Evolutionary conservation across 2,797 vertebrate genomes (phyloP).

Genomic region (Enteromius argenteus): DNA sequence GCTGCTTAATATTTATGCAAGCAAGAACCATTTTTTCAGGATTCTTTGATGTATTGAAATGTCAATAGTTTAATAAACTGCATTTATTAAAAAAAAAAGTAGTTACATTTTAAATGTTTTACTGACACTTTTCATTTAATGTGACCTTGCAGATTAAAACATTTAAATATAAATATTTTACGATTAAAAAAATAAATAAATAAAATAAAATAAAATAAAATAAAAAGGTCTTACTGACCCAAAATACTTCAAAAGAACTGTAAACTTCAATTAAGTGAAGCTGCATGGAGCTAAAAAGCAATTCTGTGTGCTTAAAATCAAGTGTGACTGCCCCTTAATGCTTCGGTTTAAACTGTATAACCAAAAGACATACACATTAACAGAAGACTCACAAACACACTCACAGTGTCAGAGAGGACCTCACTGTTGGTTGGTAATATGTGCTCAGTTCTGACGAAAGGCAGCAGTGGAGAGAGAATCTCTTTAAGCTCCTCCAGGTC

Average conservation of each 20-base stretch:
- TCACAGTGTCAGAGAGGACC: slow-evolving; percentile 86
- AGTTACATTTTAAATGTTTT: not conserved
- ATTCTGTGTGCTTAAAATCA: not conserved
- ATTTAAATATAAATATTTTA: not conserved
- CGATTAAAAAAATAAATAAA: not conserved
- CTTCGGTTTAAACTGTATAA: not conserved
- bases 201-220: too few species aligned
- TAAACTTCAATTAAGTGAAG: not conserved
- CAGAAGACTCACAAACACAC: slow-evolving; percentile 58
- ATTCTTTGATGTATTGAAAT: not conserved
- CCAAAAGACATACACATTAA: not conserved
- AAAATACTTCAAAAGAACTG: not conserved
- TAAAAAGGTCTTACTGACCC: not conserved
- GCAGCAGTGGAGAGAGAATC: slow-evolving; percentile 91
- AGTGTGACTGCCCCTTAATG: not conserved
- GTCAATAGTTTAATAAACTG: not conserved
- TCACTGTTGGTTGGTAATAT: slow-evolving; percentile 94
- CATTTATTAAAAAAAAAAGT: not conserved
- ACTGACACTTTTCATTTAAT: not conserved
- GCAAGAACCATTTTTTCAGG: too few species aligned
- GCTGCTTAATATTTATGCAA: not conserved
- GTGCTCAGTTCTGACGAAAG: slow-evolving; percentile 94
- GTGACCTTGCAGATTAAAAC: not conserved
- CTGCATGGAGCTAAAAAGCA: not conserved
- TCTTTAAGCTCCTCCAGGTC: slow-evolving; percentile 96